Percentiles rank a stretch among this genome's conserved stretches.
These are phyloP conservation scores for Kuschelorhynchus macadamiae DNA, from an alignment of 2,888 invertebrate genomes.

Conservation along the genomic window DNA sequence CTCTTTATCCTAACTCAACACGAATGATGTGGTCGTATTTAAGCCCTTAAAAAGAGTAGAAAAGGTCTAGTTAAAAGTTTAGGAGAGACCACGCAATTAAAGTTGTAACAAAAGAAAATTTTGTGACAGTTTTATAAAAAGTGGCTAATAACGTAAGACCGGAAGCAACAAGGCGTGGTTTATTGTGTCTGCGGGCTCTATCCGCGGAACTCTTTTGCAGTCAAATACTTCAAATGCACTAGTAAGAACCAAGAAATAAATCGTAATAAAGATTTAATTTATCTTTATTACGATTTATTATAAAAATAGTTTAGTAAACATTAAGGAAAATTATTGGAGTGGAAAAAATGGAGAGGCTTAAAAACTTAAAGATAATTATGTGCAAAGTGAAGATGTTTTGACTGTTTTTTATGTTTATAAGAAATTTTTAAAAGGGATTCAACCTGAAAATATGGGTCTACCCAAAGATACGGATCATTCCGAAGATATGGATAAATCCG, in stretches of 20 bases:
- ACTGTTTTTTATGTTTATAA: slow-evolving; percentile 12
- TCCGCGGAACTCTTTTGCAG: slow-evolving; percentile 14
- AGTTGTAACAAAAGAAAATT: too few relatives aligned
- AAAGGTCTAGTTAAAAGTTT: too few relatives aligned
- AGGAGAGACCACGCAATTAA: too few relatives aligned
- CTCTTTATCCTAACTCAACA: too few relatives aligned
- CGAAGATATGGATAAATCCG: too few relatives aligned
- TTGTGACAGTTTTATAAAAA: slow-evolving; percentile 10
- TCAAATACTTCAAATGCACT: slow-evolving; percentile 8
- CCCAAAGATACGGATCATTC: too few relatives aligned
- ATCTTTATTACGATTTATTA: neutral
- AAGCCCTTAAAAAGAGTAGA: too few relatives aligned
- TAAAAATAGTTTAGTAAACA: too few relatives aligned
- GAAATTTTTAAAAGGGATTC: slow-evolving; percentile 3
- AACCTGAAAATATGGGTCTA: neutral
- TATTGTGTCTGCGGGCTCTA: slow-evolving; percentile 19
- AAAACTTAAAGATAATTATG: neutral
- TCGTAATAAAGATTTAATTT: neutral
- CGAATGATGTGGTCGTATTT: too few relatives aligned
- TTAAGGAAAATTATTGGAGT: slow-evolving; percentile 5
- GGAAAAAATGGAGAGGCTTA: slow-evolving; percentile 6
- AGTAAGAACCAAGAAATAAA: slow-evolving; percentile 3
- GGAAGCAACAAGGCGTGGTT: slow-evolving; percentile 5
- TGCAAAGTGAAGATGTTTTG: neutral
- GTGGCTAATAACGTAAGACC: slow-evolving; percentile 8